Conservation (phyloP, 2,797 vertebrate genomes). For the Gymnoscopelus microlampas region DNA sequence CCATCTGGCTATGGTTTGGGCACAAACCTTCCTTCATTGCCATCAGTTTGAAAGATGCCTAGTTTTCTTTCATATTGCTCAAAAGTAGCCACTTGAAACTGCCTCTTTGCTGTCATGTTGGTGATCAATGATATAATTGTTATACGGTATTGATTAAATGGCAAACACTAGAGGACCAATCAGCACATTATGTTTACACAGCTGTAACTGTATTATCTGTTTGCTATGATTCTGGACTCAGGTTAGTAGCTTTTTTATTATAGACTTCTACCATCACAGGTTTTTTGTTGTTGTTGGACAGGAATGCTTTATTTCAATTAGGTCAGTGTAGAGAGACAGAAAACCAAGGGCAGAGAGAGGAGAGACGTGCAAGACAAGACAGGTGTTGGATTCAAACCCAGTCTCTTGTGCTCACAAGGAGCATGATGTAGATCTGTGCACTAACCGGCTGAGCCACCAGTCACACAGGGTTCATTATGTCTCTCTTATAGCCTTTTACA, state of each 20-base stretch:
- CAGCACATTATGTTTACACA: slow-evolving; percentile 58
- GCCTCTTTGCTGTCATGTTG: slow-evolving; percentile 46
- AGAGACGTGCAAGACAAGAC: no score
- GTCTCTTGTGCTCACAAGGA: no score
- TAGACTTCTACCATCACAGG: no score
- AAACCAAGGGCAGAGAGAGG: no score
- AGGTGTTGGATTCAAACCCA: no score
- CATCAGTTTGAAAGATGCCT: neutral
- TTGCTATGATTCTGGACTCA: slow-evolving; percentile 66
- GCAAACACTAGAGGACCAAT: slow-evolving; percentile 53
- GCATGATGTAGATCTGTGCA: no score
- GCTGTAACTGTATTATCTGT: slow-evolving; percentile 67
- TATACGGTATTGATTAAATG: slow-evolving; percentile 43
- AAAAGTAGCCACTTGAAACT: slow-evolving; percentile 34
- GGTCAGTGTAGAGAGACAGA: no score
- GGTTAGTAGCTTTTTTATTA: slow-evolving; percentile 51
- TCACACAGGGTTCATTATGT: no score
- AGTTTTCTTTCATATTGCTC: neutral
- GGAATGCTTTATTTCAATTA: no score
- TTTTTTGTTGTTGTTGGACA: neutral
- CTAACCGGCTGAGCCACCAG: no score
- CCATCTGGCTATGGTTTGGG: no score
- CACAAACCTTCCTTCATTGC: neutral
- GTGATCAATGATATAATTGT: slow-evolving; percentile 48
- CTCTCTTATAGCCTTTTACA: no score